Percentiles rank a stretch among this genome's conserved stretches.
Conservation (phyloP, 2,113 vertebrate species). For the Coracopsis vasa region DNA sequence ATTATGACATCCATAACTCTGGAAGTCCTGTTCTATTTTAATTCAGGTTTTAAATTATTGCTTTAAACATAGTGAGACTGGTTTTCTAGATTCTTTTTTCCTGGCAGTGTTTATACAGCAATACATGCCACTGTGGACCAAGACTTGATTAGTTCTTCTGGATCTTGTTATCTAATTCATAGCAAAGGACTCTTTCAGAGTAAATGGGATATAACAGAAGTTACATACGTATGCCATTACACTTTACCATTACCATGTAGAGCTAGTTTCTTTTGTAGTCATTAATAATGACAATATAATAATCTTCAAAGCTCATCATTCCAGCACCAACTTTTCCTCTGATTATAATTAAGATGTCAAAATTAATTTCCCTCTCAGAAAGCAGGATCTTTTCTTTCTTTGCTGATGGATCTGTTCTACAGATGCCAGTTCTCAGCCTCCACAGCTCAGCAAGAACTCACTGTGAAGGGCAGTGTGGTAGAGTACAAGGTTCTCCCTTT, state of each 20-base stretch:
- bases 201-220: conserved; percentile 1
- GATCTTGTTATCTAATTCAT: conserved; percentile 39
- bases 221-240: conserved; percentile 26
- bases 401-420: conserved; percentile 33
- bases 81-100: not conserved
- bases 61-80: not conserved
- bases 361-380: conserved; percentile 55
- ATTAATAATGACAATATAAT: conserved; percentile 70
- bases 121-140: not conserved
- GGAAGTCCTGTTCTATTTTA: not conserved
- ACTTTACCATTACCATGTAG: conserved; percentile 33
- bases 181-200: conserved; percentile 3
- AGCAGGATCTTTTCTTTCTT: conserved; percentile 25
- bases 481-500: not conserved
- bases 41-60: not conserved
- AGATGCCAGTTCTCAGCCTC: conserved; percentile 24
- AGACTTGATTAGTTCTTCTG: not conserved
- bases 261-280: conserved; percentile 59
- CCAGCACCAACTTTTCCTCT: conserved; percentile 56
- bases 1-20: not conserved
- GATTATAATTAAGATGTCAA: conserved; percentile 70
- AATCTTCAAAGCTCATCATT: conserved; percentile 61
- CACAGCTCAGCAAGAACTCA: not conserved
- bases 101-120: conserved; percentile 4
- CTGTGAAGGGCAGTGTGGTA: not conserved